Base-by-base conservation (phyloP, 2,113 vertebrate genomes). In the Chrysochloris asiatica region DNA sequence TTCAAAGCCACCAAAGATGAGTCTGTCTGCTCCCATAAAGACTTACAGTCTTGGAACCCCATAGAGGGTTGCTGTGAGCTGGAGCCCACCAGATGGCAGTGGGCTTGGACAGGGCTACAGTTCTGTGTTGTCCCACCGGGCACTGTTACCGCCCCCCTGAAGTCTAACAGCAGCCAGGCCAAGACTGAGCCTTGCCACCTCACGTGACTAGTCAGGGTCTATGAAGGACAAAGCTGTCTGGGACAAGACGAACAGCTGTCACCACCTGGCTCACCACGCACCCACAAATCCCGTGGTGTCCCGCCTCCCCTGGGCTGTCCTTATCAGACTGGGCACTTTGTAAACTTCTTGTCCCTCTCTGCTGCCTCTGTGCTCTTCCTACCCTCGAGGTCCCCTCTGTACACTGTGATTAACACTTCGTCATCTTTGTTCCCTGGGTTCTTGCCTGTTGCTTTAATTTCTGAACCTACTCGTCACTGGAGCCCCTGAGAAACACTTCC, bases 91-190 rank as follows among this genome's bases (percentile, higher is more conserved):
- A n/a, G n/a, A n/a, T n/a, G n/a, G n/a, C n/a, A n/a, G n/a, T n/a
- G n/a, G n/a, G 56, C 10, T 16, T 52, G 50, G 50, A 52, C 54
- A 52, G 54, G 54, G 54, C 54, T 56, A 22, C 17, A 22, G 54
- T 56, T 67, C 4, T 0, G 28, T 0, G 3, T 36, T 2, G 61
- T 65, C 4, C 41, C 9, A 0, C 2, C 45, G 4, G 65, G 43
- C 56, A 73, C 67, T 5, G 6, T 7, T 36, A 26, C 19, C 79
- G 56, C n/a, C 67, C 50, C 73, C 71, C 6, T 21, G 19, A 16
- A n/a, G 21, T 30, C 38, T 33, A 50, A 3, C 24, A n/a, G 6
- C 33, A 13, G 45, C 56, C 59, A 41, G 36, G 72, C 30, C 59
- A 8, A 38, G n/a, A 38, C 36, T 1, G 9, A 1, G 9, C 47